phyloP scores from a whole-genome alignment of 2,113 vertebrate species.

The Marmota monax region DNA sequence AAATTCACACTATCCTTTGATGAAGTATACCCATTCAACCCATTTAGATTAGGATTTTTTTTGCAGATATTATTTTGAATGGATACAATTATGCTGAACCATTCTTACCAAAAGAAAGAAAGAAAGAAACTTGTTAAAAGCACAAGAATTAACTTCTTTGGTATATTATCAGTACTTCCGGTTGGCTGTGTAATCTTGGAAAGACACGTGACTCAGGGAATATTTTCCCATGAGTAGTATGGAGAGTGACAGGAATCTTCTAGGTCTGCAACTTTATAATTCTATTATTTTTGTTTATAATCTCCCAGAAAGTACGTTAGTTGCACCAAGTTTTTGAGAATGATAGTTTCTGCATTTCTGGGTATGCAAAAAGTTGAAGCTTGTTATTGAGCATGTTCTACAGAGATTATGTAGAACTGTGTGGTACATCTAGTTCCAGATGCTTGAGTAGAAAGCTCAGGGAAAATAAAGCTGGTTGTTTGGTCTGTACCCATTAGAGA shows the following conservation, averaged over 20 bases:
- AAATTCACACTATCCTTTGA: background rate
- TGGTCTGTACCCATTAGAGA: background rate
- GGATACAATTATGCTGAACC: background rate
- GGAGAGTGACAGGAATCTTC: background rate
- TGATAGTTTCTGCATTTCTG: background rate
- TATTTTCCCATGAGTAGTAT: background rate
- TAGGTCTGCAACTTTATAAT: background rate
- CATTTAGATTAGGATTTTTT: background rate
- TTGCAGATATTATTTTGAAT: conserved; percentile 3
- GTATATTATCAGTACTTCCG: background rate
- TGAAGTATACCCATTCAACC: background rate
- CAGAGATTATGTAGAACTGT: background rate
- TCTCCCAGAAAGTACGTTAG: background rate
- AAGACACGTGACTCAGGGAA: background rate
- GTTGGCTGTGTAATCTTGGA: background rate
- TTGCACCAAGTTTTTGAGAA: background rate
- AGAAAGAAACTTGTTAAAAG: background rate
- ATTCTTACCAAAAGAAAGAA: background rate
- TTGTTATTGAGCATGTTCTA: background rate
- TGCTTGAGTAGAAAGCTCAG: background rate
- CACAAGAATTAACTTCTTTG: background rate
- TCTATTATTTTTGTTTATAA: conserved; percentile 22
- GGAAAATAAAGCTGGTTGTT: background rate
- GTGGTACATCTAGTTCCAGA: background rate
- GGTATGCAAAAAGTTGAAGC: background rate